These are phyloP conservation scores for Lypha dubia DNA, from an alignment of 2,888 invertebrate species.

Conservation along the genomic window DNA sequence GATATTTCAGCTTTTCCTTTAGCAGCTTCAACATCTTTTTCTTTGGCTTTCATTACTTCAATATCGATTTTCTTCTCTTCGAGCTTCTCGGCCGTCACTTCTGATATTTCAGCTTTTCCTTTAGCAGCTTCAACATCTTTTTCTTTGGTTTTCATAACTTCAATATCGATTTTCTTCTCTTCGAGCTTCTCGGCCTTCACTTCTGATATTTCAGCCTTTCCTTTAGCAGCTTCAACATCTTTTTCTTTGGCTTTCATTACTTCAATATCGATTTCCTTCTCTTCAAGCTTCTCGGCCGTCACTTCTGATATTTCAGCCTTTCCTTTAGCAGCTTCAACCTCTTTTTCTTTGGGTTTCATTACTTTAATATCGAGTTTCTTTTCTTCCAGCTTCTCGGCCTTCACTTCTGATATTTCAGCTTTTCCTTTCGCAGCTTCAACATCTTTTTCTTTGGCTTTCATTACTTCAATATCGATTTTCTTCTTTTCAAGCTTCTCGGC, in stretches of 20 bases:
- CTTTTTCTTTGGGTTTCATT: constrained; percentile 11
- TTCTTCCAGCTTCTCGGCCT: neutral
- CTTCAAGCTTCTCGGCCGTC: constrained; percentile 14
- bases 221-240: neutral
- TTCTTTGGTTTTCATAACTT: neutral
- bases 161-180: constrained; percentile 47
- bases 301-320: too few relatives aligned
- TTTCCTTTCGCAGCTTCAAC: neutral
- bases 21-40: constrained; percentile 28
- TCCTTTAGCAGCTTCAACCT: too few relatives aligned
- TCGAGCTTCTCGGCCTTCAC: constrained; percentile 19
- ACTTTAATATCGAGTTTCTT: too few relatives aligned
- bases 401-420: constrained; percentile 20
- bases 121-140: neutral
- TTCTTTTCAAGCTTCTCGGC: constrained; percentile 34
- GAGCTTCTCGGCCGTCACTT: neutral
- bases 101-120: too few relatives aligned
- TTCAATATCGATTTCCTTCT: constrained; percentile 12
- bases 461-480: neutral
- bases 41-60: constrained; percentile 16
- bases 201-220: constrained; percentile 12
- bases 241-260: constrained; percentile 35
- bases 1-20: constrained; percentile 50
- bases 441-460: constrained; percentile 42
- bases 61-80: constrained; percentile 17